A percentile compares a stretch with the other conserved stretches of the same genome.
Conservation (phyloP, 2,888 invertebrate species). For the Patella ulyssiponensis region DNA sequence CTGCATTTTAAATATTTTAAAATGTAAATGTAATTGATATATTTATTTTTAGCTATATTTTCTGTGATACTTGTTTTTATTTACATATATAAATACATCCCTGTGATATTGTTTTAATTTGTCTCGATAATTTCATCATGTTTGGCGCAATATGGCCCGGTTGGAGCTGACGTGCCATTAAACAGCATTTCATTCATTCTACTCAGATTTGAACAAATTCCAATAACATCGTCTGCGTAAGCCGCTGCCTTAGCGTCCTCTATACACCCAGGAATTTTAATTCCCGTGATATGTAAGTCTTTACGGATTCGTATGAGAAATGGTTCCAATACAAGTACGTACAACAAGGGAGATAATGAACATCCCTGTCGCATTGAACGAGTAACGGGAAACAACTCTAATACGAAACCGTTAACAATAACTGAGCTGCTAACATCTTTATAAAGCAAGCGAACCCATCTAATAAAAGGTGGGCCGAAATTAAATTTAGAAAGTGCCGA, state of each 20-base stretch:
- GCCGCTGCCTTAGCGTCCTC: background rate
- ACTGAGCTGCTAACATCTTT: slow-evolving; percentile 34
- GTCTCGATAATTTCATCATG: too few species aligned
- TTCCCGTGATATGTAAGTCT: background rate
- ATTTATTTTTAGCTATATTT: too few species aligned
- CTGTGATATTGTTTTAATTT: too few species aligned
- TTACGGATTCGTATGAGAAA: slow-evolving; percentile 11
- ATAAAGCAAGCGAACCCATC: too few species aligned
- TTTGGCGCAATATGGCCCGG: too few species aligned
- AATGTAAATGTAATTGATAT: too few species aligned
- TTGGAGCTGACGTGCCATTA: too few species aligned
- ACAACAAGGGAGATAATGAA: slow-evolving; percentile 33
- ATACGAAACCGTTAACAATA: slow-evolving; percentile 39
- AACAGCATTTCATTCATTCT: too few species aligned
- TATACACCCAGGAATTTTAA: background rate
- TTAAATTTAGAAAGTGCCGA: slow-evolving; percentile 27
- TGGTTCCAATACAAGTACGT: slow-evolving; percentile 34
- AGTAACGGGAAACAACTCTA: slow-evolving; percentile 30
- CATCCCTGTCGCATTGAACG: slow-evolving; percentile 40
- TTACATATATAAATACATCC: too few species aligned
- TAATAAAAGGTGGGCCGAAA: slow-evolving; percentile 36
- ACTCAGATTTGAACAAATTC: background rate
- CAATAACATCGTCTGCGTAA: background rate
- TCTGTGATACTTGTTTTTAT: too few species aligned
- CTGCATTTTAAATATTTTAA: too few species aligned